Evolutionary conservation across 2,888 invertebrate species (phyloP), one percentile per base, ranked within the genome.

Genomic region (Nycteola revayana): DNA sequence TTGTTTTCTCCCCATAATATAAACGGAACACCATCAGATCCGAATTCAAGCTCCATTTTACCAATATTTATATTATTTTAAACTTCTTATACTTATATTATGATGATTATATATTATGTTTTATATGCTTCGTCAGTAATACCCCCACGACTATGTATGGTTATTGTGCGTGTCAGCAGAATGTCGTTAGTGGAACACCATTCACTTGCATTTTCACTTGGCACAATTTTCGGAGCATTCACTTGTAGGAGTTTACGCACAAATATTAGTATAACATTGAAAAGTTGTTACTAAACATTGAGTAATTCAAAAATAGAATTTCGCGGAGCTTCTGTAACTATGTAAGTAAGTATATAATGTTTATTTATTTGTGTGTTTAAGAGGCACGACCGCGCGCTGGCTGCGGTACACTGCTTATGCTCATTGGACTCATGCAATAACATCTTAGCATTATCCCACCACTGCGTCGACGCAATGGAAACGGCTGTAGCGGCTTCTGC

Each of bases 1-100:
- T 79, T 80, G 10, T 85, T 80, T 10, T 85, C 79, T 6, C 93
- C 94, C 66, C 94, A 78, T 68, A 91, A 90, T 18, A 93, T 88
- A 64, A 83, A 93, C 1, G 93, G 93, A 10, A 89, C 62, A 9
- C 91, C 90, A 46, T 92, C 88, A 21, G 78, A 76, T 50, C 91
- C 91, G 34, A 76, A 84, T 54, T 90, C 75, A 30, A 92, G 46
- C 40, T 82, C 79, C 89, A 89, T 87, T 40, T 49, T 72, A 9
- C 20, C 24, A 8, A n/a, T 27, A 2, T 14, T 24, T 9, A 22
- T 9, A 21, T 32, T 25, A 10, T 14, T n/a, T 10, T n/a, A 21
- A 22, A 28, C 7, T 17, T 28, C 3, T 24, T 25, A 5, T 31
- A 25, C 22, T 9, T 29, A 17, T 24, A n/a, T 9, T 17, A n/a